Evolutionary conservation across 2,113 vertebrate species (phyloP), one percentile per base, ranked within the genome.

Genomic region (Aythya baeri): DNA sequence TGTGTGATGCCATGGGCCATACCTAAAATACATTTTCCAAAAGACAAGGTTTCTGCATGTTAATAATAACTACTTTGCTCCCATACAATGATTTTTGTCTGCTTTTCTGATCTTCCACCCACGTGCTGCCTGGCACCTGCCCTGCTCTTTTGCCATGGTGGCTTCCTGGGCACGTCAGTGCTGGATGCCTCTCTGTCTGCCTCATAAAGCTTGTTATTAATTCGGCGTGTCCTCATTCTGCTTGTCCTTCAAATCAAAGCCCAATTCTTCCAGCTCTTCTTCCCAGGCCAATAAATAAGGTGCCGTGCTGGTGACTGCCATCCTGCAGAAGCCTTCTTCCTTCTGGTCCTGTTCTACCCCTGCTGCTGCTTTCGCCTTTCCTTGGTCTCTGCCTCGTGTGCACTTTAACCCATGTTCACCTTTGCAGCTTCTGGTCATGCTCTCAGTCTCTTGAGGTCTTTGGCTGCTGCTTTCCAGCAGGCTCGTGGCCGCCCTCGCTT

Each of bases 281-380:
- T 13, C 3, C 0, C 2, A 7, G 54, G 3, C 29, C 31, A 13
- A 1, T 46, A 9, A 34, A 29, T 34, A 1, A 11, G 20, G 49
- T 23, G 26, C n/a, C 4, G 4, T 9, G 43, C 22, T 16, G 21
- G 43, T 77, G 57, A 8, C n/a, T 49, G 46, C 20, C 46, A 21
- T 12, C 11, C 7, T 3, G 12, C 58, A 21, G 58, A 22, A 59
- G 32, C 32, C 71, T 62, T 38, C n/a, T 15, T 76, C 27, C 22
- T 4, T 36, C 67, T 3, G 7, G 8, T 65, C 57, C 67, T 0
- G 1, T 7, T 13, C 15, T 6, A 36, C 9, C 26, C 11, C n/a
- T 9, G 23, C 15, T 84, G 54, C 70, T 7, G 20, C 4, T 11
- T 41, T 50, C 32, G 18, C 70, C 4, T 63, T 80, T 18, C 16